Base-by-base conservation (phyloP, 2,113 vertebrate genomes). In the Chaetodon auriga region DNA sequence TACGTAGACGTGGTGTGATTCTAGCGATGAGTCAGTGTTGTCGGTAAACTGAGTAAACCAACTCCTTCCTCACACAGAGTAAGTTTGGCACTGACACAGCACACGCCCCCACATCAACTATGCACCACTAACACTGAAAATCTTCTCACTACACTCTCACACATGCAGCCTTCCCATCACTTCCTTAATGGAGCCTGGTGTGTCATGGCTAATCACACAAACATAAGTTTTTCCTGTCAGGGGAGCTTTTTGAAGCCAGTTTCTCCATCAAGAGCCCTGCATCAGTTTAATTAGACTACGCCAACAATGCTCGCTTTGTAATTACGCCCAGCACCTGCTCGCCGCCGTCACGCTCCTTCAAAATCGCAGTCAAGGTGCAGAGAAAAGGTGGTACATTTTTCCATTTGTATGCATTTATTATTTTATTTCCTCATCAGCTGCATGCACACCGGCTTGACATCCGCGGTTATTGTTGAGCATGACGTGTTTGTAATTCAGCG, bases 221-320 rank as follows among this genome's bases (percentile, higher is more conserved):
- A 23, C 54, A 1, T 21, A 43, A 2, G 35, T 45, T 81, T 51
- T 61, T 49, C 9, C 21, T 54, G 19, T 48, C 74, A 70, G 11
- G 16, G 21, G 19, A 21, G 23, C 25, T 54, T 51, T 13, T 12
- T n/a, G 38, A 71, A 23, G 53, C 65, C 45, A 30, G 21, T 48
- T 30, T 19, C 48, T 54, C 30, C 1, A 9, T 80, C 80, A 72
- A 69, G 69, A 83, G 48, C 46, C 30, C 51, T 36, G 57, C 13
- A 51, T 82, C 43, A 63, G 25, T 68, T 71, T 71, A 82, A 93
- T 86, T 83, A 82, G 38, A 88, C 85, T 61, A 80, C 51, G 48
- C 63, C 41, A 75, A 75, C 75, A 63, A 58, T 7, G 9, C 64
- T 78, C n/a, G 15, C 45, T 51, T n/a, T 71, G 49, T 68, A 48